Evolutionary conservation across 2,113 vertebrate species (phyloP).

Genomic region (Myotis brandtii): DNA sequence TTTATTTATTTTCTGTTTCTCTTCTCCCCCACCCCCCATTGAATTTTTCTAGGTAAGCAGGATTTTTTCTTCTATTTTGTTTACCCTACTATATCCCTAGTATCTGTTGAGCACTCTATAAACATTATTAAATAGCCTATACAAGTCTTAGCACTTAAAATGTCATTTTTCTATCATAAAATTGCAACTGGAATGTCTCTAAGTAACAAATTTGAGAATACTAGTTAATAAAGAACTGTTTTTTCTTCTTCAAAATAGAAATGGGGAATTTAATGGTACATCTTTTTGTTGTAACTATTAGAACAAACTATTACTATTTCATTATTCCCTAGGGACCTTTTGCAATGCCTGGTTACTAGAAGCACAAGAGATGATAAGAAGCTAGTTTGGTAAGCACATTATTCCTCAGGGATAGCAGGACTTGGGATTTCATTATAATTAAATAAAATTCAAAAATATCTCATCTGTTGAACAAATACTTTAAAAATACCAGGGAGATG

Average conservation of each 20-base stretch:
- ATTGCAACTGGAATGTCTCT: neutral
- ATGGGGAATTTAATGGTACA: neutral
- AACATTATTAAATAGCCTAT: neutral
- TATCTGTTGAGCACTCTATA: neutral
- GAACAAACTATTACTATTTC: neutral
- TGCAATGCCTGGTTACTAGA: neutral
- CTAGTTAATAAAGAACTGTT: neutral
- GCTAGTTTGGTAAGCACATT: neutral
- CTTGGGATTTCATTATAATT: neutral
- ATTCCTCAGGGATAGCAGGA: neutral
- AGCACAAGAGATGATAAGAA: neutral
- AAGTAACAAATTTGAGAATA: neutral
- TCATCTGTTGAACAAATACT: neutral
- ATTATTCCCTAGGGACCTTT: constrained; percentile 18
- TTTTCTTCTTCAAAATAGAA: constrained; percentile 7
- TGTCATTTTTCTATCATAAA: neutral
- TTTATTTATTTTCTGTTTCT: neutral
- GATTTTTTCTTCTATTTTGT: neutral
- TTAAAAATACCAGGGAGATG: neutral
- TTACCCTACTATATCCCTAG: neutral
- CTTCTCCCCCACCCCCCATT: neutral
- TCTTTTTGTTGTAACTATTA: neutral
- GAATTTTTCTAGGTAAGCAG: neutral
- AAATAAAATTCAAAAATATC: neutral
- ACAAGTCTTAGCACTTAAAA: neutral